Conservation (phyloP, 2,888 invertebrate genomes). For the Liposcelis brunnea region DNA sequence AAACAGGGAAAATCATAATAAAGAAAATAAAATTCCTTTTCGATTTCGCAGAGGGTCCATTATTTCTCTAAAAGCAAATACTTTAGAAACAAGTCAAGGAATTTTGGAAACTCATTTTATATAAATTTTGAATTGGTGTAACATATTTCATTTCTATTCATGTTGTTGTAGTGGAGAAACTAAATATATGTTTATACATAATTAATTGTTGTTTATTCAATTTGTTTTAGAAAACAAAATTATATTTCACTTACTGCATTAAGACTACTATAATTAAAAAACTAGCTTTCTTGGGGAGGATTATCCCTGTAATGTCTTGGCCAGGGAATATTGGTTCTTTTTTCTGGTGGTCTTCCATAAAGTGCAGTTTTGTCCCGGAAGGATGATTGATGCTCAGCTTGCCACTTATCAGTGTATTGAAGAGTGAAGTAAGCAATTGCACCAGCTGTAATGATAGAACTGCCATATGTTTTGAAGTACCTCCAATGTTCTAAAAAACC, state of each 20-base stretch:
- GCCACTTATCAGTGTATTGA: too few species aligned
- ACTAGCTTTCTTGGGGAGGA: neutral
- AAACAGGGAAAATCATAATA: conserved; percentile 7
- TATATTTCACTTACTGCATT: neutral
- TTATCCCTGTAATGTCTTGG: conserved; percentile 27
- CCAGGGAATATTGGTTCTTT: conserved; percentile 59
- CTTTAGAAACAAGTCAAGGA: neutral
- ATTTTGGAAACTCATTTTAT: conserved; percentile 1
- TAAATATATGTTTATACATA: too few species aligned
- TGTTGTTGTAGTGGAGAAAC: neutral
- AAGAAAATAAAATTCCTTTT: conserved; percentile 1
- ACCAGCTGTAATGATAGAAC: too few species aligned
- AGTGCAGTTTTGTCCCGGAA: conserved; percentile 68
- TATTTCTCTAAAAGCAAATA: neutral
- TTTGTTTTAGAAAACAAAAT: neutral
- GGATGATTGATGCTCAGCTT: too few species aligned
- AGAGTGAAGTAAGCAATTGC: too few species aligned
- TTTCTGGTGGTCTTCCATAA: conserved; percentile 46
- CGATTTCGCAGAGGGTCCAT: neutral
- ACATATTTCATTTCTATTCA: neutral
- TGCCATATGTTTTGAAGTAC: too few species aligned
- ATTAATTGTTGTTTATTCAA: neutral
- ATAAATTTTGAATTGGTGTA: neutral
- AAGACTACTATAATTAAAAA: neutral
- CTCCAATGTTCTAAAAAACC: too few species aligned